A percentile compares a stretch with the other conserved stretches of the same genome.
Evolutionary conservation across 2,888 invertebrate species (phyloP).

Genomic region (Hyppa rectilinea): DNA sequence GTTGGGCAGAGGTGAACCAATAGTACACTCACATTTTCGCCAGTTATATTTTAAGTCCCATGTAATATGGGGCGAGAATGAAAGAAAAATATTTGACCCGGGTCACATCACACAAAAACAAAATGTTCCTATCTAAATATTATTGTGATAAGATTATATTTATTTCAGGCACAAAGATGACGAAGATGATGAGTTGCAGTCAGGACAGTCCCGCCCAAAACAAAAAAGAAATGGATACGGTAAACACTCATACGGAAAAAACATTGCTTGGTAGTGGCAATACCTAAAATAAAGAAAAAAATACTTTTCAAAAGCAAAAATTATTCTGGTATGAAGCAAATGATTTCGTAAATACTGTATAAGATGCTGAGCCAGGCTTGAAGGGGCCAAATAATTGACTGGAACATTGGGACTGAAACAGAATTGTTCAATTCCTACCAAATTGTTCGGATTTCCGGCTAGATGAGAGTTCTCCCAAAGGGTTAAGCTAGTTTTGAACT

Average conservation of each 20-base stretch:
- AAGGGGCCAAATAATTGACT: constrained; percentile 38
- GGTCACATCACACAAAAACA: no score
- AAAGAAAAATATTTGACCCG: no score
- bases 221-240: neutral
- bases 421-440: constrained; percentile 79
- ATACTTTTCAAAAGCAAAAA: neutral
- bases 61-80: no score
- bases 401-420: constrained; percentile 67
- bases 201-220: neutral
- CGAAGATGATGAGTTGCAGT: neutral
- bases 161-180: constrained; percentile 18
- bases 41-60: no score
- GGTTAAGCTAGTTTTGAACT: constrained; percentile 85
- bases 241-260: neutral
- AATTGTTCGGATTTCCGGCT: constrained; percentile 83
- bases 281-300: neutral
- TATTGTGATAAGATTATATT: neutral
- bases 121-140: no score
- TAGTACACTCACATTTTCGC: no score
- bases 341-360: constrained; percentile 12
- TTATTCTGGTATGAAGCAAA: neutral
- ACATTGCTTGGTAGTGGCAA: neutral
- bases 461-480: constrained; percentile 81
- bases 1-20: no score
- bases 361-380: neutral